Conservation (phyloP, 2,113 vertebrate species). For the Charina bottae region DNA sequence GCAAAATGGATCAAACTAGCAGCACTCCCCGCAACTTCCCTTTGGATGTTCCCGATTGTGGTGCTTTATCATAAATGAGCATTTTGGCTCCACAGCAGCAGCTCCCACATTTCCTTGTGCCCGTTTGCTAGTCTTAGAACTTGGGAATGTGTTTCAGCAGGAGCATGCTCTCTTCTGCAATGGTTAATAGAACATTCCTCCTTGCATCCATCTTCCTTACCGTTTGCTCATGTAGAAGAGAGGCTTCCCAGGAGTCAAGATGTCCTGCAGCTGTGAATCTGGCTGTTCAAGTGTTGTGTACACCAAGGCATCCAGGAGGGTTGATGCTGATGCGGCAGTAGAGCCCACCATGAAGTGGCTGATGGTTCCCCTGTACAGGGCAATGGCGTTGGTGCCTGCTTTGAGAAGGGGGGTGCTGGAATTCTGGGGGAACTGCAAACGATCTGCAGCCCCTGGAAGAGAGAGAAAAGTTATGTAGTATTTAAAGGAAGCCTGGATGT, state of each 20-base stretch:
- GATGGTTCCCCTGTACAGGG: conserved; percentile 51
- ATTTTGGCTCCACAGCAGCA: too few relatives aligned
- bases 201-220: conserved; percentile 33
- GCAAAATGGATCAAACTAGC: too few relatives aligned
- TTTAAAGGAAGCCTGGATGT: not conserved
- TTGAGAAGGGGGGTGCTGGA: conserved; percentile 13
- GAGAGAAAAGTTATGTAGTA: not conserved
- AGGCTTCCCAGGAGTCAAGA: conserved; percentile 72
- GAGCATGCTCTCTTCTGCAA: too few relatives aligned
- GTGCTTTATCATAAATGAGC: too few relatives aligned
- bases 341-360: conserved; percentile 18
- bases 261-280: conserved; percentile 69
- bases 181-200: not conserved
- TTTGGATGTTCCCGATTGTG: too few relatives aligned
- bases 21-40: too few relatives aligned
- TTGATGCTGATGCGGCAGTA: not conserved
- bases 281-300: conserved; percentile 65
- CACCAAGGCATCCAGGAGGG: conserved; percentile 79
- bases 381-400: conserved; percentile 32
- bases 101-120: too few relatives aligned
- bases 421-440: not conserved
- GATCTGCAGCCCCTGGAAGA: conserved; percentile 23
- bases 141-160: not conserved
- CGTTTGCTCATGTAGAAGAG: conserved; percentile 53
- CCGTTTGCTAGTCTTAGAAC: not conserved